A percentile compares a stretch with the other conserved stretches of the same genome.
Conservation (phyloP, 2,797 vertebrate genomes). For the Pelochelys cantorii region DNA sequence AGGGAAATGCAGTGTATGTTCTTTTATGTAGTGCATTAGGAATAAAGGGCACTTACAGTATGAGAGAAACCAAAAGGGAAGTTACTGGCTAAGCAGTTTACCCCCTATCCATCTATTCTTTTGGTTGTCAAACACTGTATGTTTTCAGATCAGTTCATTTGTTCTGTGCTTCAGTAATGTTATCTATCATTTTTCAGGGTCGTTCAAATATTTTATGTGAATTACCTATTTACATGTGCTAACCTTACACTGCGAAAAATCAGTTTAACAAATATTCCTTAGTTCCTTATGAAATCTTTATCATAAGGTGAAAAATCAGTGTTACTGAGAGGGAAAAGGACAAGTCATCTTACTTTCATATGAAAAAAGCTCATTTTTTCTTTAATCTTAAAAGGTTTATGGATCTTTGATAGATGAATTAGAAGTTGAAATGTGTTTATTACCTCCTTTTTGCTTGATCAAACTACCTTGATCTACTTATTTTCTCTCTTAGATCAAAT, state of each 20-base stretch:
- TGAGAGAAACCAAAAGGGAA: neutral
- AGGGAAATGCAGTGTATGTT: neutral
- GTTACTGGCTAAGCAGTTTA: neutral
- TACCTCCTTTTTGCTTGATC: slow-evolving; percentile 54
- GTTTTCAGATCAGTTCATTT: slow-evolving; percentile 38
- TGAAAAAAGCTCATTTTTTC: slow-evolving; percentile 61
- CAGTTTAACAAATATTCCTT: slow-evolving; percentile 49
- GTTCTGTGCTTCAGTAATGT: slow-evolving; percentile 28
- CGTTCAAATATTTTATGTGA: slow-evolving; percentile 20
- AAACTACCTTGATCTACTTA: slow-evolving; percentile 7
- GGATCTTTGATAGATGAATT: slow-evolving; percentile 72
- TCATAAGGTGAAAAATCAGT: slow-evolving; percentile 65
- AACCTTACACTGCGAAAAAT: neutral
- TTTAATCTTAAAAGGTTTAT: slow-evolving; percentile 59
- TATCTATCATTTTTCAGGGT: slow-evolving; percentile 33
- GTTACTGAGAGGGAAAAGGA: slow-evolving; percentile 20
- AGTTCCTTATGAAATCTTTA: neutral
- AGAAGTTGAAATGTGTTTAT: slow-evolving; percentile 70
- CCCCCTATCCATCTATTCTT: neutral
- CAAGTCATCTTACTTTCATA: slow-evolving; percentile 33
- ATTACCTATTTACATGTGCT: slow-evolving; percentile 3
- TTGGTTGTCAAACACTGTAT: slow-evolving; percentile 15
- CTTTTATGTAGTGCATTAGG: neutral
- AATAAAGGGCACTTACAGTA: neutral
- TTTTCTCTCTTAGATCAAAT: slow-evolving; percentile 54